Evolutionary conservation across 2,888 invertebrate genomes (phyloP), one percentile per base, ranked within the genome.

Genomic region (Laothoe populi): DNA sequence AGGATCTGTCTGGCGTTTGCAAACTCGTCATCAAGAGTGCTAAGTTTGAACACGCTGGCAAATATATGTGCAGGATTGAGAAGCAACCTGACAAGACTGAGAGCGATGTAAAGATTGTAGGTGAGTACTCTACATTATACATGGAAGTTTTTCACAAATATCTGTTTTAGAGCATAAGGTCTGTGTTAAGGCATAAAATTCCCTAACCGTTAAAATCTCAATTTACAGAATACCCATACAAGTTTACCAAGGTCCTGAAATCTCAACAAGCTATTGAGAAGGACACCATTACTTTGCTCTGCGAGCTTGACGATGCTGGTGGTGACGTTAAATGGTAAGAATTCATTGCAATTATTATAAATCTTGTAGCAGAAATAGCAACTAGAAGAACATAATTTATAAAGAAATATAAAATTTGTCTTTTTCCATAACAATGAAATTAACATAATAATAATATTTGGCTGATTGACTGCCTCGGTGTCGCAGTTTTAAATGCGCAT

Each of bases 251-350:
- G 87, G 97, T 98, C 16, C 94, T 99, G 59, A 98, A 99, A 84
- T 98, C 98, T 66, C 96, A 98, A 83, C 98, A 98, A 78, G 96
- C 97, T 61, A 95, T 97, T 61, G 99, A 99, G 87, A 98, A 99
- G 81, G 99, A 99, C 73, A 97, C 97, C 19, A 96, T 98, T 26
- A 97, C 97, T 0, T 93, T 99, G 65, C 95, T 98, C 64, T 99
- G 99, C 84, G 99, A 99, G 88, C 95, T 99, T 65, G 99, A 99
- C 78, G 99, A 99, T 87, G 98, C 97, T 53, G 96, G 96, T 72
- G 99, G 99, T 68, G 98, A 98, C 67, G 99, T 99, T 0, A 95
- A 96, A 88, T 99, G 99, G 99, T 93, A 78, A 79, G 73, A 63
- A 49, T 10, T 48, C 19, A 49, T 45, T 58, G 42, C 10, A 46